These are phyloP conservation scores for Drosophila bipectinata DNA, from an alignment of 1,140 invertebrate genomes.

Conservation along the genomic window DNA sequence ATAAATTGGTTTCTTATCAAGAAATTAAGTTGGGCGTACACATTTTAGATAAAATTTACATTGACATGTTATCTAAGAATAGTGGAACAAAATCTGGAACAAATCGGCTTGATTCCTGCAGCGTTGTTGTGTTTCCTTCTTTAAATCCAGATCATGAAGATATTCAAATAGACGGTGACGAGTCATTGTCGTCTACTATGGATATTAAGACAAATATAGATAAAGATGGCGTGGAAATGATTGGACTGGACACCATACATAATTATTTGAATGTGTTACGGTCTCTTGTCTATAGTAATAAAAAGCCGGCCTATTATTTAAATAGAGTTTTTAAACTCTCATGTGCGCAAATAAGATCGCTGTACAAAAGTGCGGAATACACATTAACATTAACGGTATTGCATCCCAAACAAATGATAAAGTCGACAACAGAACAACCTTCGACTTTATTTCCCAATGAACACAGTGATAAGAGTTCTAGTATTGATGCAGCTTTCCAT, in stretches of 20 bases:
- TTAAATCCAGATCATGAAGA: constrained; percentile 97
- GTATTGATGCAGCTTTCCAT: constrained; percentile 22
- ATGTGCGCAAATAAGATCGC: constrained; percentile 96
- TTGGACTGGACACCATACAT: constrained; percentile 92
- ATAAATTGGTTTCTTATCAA: constrained; percentile 81
- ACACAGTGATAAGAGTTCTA: constrained; percentile 34
- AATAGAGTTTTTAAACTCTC: constrained; percentile 97
- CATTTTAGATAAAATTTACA: constrained; percentile 71
- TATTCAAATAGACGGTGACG: constrained; percentile 78
- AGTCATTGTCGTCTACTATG: constrained; percentile 75
- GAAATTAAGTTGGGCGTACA: constrained; percentile 81
- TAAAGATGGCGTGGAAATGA: constrained; percentile 92
- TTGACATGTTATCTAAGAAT: constrained; percentile 67
- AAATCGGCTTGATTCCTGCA: constrained; percentile 93
- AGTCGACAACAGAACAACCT: constrained; percentile 52
- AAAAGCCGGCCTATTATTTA: constrained; percentile 96
- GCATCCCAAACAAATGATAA: constrained; percentile 87
- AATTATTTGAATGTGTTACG: constrained; percentile 92
- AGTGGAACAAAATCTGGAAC: constrained; percentile 58
- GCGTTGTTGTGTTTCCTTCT: constrained; percentile 95
- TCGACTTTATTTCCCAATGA: constrained; percentile 6
- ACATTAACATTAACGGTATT: constrained; percentile 90
- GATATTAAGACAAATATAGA: constrained; percentile 83
- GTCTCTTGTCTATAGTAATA: constrained; percentile 96
- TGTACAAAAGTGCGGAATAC: constrained; percentile 97